Base-by-base conservation (phyloP, 2,888 invertebrate genomes). In the Agriotes lineatus region DNA sequence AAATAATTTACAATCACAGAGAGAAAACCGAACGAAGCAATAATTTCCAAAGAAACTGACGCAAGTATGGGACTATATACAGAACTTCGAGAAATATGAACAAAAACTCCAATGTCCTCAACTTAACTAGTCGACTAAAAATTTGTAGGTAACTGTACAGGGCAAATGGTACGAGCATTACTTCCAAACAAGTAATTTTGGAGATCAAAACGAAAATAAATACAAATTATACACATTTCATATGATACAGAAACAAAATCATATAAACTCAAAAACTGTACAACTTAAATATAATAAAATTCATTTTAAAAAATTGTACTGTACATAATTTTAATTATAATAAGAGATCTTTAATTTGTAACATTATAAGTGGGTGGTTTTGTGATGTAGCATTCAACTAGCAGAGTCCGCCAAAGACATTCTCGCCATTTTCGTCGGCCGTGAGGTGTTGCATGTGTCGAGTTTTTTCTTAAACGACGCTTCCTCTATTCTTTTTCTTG, bases 401-500 rank as follows among this genome's bases (percentile, higher is more conserved):
- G 65, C 33, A 7, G 67, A 63, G 56, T 70, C 58, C 22, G 56
- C 20, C 9, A 54, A 44, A 30, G 82, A 71, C 84, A 83, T 82
- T 76, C 85, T 84, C 56, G 82, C 72, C 54, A 84, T 81, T 78
- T 85, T 85, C 76, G 83, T 82, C 74, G 85, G 83, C 72, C 84
- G 82, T 70, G 84, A 84, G 73, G 82, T 77, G 75, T 22, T 59
- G 80, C 76, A 69, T 76, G 79, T 75, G 81, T 81, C 81, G 86
- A 87, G 83, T 88, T 85, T 74, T 85, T 85, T 73, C 80, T 78
- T 80, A 81, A 85, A 73, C 87, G 82, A 81, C 86, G 81, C 82
- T 88, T 87, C 69, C 56, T 70, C 65, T 52, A 57, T 61, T 67
- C 77, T 69, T 82, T 90, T 90, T 82, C 89, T 88, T 67, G 88